A percentile compares a stretch with the other conserved stretches of the same genome.
Evolutionary conservation across 2,888 invertebrate species (phyloP).

Genomic region (Blastobasis lacticolella): DNA sequence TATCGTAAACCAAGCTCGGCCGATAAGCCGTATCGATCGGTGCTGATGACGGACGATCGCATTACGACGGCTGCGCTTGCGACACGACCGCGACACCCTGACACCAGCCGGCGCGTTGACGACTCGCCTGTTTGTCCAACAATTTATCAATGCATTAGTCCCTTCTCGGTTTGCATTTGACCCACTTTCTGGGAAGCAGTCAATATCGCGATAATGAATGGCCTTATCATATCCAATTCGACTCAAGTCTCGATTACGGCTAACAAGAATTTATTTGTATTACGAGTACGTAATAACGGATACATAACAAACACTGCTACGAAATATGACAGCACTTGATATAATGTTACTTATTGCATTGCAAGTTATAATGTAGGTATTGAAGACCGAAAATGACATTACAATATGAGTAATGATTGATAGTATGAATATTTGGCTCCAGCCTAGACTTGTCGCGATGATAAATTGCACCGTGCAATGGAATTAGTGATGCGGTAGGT

Average conservation of each 20-base stretch:
- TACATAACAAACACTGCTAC: too few species aligned
- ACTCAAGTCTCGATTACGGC: background rate
- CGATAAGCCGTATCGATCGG: slow-evolving; percentile 59
- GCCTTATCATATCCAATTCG: background rate
- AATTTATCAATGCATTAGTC: slow-evolving; percentile 22
- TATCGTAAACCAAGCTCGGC: slow-evolving; percentile 50
- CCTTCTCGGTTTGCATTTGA: slow-evolving; percentile 35
- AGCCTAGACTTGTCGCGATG: background rate
- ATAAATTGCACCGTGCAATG: background rate
- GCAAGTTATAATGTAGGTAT: too few species aligned
- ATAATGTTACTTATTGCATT: too few species aligned
- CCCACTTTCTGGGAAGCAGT: slow-evolving; percentile 30
- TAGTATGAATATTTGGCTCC: background rate
- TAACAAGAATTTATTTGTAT: background rate
- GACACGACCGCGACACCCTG: slow-evolving; percentile 44
- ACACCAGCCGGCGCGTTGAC: slow-evolving; percentile 43
- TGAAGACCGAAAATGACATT: too few species aligned
- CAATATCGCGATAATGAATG: background rate
- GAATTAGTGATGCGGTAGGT: background rate
- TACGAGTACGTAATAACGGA: too few species aligned
- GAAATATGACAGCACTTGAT: too few species aligned
- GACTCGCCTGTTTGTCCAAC: slow-evolving; percentile 31
- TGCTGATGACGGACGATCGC: slow-evolving; percentile 40
- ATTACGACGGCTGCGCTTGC: slow-evolving; percentile 34
- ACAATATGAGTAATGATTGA: too few species aligned